Evolutionary conservation across 2,888 invertebrate genomes (phyloP), one percentile per base, ranked within the genome.

Genomic region (Microplitis manilae): DNA sequence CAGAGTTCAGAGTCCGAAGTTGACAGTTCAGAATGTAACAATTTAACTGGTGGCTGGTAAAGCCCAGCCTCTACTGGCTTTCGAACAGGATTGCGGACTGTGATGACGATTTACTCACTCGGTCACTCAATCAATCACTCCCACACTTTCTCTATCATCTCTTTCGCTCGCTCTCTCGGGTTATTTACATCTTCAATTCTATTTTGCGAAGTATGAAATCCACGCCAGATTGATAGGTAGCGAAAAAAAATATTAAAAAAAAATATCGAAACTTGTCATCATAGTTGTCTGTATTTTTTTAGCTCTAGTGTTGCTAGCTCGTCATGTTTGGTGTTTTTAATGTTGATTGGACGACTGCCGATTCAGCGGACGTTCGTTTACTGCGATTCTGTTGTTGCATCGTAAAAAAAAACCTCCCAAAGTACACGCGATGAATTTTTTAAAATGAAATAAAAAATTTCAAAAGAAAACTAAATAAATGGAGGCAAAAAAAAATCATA

Each of bases 331-430:
- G 84, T 87, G 86, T 89, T 89, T 77, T 88, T 88, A 86, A 88
- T 88, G 89, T 88, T 89, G 87, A 89, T 88, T 89, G 88, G 87
- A 88, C 87, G 85, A 87, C 86, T 88, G 88, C 86, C 87, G 88
- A 89, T 89, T 87, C 87, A 87, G 87, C 86, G 83, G 83, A 84
- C 84, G 86, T 86, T 88, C 86, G 85, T 87, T 88, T 88, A 85
- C 84, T 81, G 80, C 85, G 82, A 88, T 87, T 87, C 85, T 88
- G 79, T 72, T 81, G 76, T 80, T 75, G 79, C 76, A 50, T 68
- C 68, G 64, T 17, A 67, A 77, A 68, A 73, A 68, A 64, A 64
- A 71, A 41, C 77, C 61, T 13, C 50, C 41, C 39, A 70, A 15
- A 60, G 61, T 59, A 78, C 68, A 76, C 69, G 68, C 15, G 62